A percentile compares a stretch with the other conserved stretches of the same genome.
Evolutionary conservation across 2,888 invertebrate species (phyloP).

Genomic region (Ryuthela nishihirai): DNA sequence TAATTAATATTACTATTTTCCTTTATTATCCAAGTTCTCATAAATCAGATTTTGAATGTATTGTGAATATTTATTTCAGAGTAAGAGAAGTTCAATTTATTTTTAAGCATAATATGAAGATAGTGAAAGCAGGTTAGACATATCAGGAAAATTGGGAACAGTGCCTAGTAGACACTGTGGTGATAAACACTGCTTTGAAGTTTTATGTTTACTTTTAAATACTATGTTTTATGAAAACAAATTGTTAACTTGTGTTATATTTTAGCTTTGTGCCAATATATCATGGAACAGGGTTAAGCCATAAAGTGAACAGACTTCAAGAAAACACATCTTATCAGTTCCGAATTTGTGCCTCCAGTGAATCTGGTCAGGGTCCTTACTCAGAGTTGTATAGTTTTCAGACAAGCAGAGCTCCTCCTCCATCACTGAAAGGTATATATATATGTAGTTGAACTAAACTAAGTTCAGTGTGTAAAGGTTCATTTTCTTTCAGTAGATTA

Average conservation of each 20-base stretch:
- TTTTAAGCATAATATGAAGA: no score
- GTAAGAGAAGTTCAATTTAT: no score
- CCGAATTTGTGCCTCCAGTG: constrained; percentile 78
- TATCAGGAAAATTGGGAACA: no score
- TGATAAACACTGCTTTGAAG: background rate
- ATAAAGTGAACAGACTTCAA: constrained; percentile 76
- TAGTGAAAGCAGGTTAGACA: no score
- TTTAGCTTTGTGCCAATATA: constrained; percentile 57
- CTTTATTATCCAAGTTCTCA: no score
- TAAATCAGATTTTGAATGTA: no score
- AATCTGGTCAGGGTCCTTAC: constrained; percentile 78
- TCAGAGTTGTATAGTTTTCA: constrained; percentile 65
- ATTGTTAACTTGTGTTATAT: background rate
- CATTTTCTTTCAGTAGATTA: background rate
- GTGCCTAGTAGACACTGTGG: no score
- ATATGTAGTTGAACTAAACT: no score
- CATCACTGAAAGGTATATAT: constrained; percentile 63
- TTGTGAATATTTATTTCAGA: no score
- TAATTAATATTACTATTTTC: no score
- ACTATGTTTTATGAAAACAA: background rate
- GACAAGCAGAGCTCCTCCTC: constrained; percentile 75
- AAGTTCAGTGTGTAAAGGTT: background rate
- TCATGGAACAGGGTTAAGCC: constrained; percentile 70
- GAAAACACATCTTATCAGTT: constrained; percentile 78
- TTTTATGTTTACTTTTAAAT: background rate